Conservation (phyloP, 2,113 vertebrate genomes). For the Lagenorhynchus albirostris region DNA sequence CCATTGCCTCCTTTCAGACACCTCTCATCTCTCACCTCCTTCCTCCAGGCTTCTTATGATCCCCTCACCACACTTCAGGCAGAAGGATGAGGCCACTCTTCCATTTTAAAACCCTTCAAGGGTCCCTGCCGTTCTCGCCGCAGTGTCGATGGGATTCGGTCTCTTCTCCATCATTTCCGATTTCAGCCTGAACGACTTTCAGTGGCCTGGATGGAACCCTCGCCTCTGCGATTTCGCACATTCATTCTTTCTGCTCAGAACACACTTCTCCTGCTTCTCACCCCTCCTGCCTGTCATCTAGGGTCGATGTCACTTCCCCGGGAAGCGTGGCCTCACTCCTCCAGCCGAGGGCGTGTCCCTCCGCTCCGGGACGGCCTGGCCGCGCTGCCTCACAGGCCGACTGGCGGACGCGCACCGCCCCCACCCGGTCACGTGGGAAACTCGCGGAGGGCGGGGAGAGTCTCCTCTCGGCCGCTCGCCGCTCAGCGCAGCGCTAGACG, state of each 20-base stretch:
- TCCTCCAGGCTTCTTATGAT: not conserved
- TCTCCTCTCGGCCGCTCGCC: fast-evolving
- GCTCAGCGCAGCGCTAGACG: fast-evolving
- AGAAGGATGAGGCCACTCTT: no score
- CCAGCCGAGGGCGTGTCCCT: no score
- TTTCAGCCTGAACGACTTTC: not conserved
- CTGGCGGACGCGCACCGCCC: not conserved
- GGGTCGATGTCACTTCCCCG: not conserved
- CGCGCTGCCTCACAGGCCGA: fast-evolving
- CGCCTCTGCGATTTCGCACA: not conserved
- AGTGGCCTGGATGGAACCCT: no score
- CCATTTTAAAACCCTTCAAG: not conserved
- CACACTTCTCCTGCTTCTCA: not conserved
- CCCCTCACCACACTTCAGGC: not conserved
- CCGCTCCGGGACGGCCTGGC: not conserved
- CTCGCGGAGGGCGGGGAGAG: fast-evolving
- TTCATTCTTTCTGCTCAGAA: not conserved
- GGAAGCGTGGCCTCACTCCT: not conserved
- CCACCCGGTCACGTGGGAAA: fast-evolving
- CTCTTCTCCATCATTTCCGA: no score
- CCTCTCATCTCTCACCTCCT: not conserved
- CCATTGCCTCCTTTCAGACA: not conserved
- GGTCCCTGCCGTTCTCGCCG: not conserved
- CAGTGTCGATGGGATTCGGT: fast-evolving
- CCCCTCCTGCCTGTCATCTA: not conserved